Base-by-base conservation (phyloP, 1,140 invertebrate species). In the Bacillus rossius region DNA sequence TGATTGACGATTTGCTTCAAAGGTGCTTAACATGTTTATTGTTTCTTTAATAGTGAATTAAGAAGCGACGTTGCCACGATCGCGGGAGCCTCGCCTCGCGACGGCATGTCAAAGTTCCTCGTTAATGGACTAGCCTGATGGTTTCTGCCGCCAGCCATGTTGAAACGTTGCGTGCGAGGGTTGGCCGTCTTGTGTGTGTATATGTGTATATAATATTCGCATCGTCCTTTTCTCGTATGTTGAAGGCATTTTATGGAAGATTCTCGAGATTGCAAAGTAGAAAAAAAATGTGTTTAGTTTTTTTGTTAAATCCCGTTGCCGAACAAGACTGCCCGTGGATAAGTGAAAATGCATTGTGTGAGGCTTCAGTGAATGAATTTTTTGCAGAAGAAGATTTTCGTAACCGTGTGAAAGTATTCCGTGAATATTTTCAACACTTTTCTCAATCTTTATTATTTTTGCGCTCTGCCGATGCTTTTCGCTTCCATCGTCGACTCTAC, bases 381-480 rank as follows among this genome's bases (percentile, higher is more conserved):
- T 34, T 47, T 26, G 38, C 25, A 25, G 55, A 47, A 34, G 26
- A 47, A 50, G 48, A 25, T 43, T 23, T 20, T 47, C 25, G 16
- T 34, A 20, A 57, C n/a, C 20, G 55, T 57, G 43, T 57, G 43
- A 40, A 57, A 57, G 55, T 57, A 57, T 57, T 57, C 55, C 37
- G 45, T 57, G 55, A 57, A 57, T 57, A 57, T 57, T 57, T 57
- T 25, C 43, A 37, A 34, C 43, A 26, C 55, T 48, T 54, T 19
- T 22, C 10, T 20, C 29, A 20, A 34, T 40, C 41, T 19, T 54
- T 40, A 17, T 43, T 34, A 34, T 40, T 54, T 19, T 54, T 40
- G 23, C 25, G 23, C 26, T 13, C 55, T 43, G 41, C 25, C 22
- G 37, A 57, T 50, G 55, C 55, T 57, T 54, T 57, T 34, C 41